These are phyloP conservation scores for Lepidurus couesii DNA, from an alignment of 1,140 invertebrate genomes.

Conservation along the genomic window DNA sequence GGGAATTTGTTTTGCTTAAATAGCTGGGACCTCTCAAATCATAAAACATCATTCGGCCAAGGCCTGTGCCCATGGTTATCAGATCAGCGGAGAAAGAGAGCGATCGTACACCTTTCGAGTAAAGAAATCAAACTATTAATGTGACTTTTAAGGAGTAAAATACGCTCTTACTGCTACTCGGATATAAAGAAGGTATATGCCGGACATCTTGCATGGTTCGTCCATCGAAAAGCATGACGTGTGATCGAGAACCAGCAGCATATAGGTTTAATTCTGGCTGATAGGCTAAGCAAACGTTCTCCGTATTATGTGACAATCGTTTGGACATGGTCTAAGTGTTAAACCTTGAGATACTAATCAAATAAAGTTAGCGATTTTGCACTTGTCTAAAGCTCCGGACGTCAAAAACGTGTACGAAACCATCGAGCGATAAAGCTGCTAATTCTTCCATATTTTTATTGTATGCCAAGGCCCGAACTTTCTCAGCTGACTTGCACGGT, in stretches of 20 bases:
- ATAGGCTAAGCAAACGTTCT: constrained; percentile 86
- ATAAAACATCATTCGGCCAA: constrained; percentile 88
- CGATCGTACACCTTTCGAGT: constrained; percentile 64
- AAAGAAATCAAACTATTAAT: constrained; percentile 28
- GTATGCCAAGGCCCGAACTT: constrained; percentile 80
- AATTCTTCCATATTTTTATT: constrained; percentile 80
- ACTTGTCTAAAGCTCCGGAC: constrained; percentile 73
- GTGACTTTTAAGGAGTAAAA: constrained; percentile 1
- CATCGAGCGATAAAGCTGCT: constrained; percentile 85
- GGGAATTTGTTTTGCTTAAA: constrained; percentile 45
- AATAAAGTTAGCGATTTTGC: constrained; percentile 35
- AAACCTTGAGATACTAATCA: constrained; percentile 27
- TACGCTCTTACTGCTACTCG: constrained; percentile 24
- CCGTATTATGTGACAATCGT: constrained; percentile 79
- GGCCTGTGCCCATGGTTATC: constrained; percentile 85
- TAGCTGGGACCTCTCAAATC: constrained; percentile 86
- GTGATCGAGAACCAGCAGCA: constrained; percentile 87
- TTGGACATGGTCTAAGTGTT: constrained; percentile 64
- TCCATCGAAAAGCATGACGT: constrained; percentile 81
- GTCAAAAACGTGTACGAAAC: constrained; percentile 83
- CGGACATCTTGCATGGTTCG: constrained; percentile 67
- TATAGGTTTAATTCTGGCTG: constrained; percentile 73
- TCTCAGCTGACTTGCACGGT: constrained; percentile 65
- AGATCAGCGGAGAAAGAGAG: constrained; percentile 83
- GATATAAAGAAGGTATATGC: constrained; percentile 17